Conservation (phyloP, 2,113 vertebrate species). For the Electrona antarctica region DNA sequence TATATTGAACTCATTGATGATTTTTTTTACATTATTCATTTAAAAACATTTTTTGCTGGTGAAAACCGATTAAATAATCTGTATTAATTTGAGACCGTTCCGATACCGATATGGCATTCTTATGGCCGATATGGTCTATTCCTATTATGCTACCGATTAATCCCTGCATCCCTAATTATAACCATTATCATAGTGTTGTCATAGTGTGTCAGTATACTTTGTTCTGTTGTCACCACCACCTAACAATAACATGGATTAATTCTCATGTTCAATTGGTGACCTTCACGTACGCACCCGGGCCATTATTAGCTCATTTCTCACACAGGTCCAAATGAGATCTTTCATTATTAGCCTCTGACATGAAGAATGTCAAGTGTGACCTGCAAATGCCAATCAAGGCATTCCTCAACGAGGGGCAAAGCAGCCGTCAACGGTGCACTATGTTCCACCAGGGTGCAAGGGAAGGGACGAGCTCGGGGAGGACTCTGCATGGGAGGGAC, state of each 20-base stretch:
- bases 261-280: no score
- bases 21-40: no score
- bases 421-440: conserved; percentile 48
- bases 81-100: no score
- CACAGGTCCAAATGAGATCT: conserved; percentile 48
- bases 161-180: background rate
- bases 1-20: no score
- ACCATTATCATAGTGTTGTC: background rate
- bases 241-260: background rate
- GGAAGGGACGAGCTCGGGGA: conserved; percentile 8
- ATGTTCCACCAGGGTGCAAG: conserved; percentile 70
- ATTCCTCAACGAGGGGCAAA: conserved; percentile 49
- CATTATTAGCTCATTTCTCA: conserved; percentile 32
- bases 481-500: background rate
- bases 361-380: conserved; percentile 32
- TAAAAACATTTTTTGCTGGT: no score
- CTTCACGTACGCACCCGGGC: no score
- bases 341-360: conserved; percentile 19
- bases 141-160: no score
- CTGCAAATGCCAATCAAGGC: conserved; percentile 44
- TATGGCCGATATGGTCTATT: no score
- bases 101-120: no score
- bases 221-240: no score
- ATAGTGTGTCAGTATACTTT: no score
- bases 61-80: no score